Conservation (phyloP, 2,797 vertebrate species). For the Sebastes wilsoni region DNA sequence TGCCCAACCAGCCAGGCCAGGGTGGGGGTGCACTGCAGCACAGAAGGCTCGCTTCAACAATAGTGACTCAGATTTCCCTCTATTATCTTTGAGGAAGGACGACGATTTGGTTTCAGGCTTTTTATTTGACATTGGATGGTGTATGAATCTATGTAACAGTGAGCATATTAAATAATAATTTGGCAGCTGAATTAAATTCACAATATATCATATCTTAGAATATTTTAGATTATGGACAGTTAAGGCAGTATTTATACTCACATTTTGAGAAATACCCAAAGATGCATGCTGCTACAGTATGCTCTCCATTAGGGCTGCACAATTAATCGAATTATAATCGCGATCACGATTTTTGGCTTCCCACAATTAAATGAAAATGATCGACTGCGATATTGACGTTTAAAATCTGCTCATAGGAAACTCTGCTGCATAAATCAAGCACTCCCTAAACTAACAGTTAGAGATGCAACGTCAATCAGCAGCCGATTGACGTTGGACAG, state of each 20-base stretch:
- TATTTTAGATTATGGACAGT: background rate
- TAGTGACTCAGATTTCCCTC: conserved; percentile 58
- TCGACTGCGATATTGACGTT: background rate
- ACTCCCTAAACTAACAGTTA: too few species aligned
- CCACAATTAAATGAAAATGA: background rate
- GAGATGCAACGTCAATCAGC: too few species aligned
- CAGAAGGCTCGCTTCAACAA: conserved; percentile 63
- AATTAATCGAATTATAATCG: background rate
- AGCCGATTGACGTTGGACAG: too few species aligned
- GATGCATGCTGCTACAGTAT: background rate
- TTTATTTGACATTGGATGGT: conserved; percentile 1
- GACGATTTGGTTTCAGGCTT: conserved; percentile 6
- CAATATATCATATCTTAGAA: background rate
- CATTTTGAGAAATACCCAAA: background rate
- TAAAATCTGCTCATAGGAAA: too few species aligned
- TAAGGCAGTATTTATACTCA: background rate
- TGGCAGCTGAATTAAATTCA: background rate
- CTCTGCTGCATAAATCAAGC: too few species aligned
- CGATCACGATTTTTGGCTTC: too few species aligned
- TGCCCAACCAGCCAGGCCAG: conserved; percentile 60
- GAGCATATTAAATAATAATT: background rate
- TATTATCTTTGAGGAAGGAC: conserved; percentile 50
- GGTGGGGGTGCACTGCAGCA: conserved; percentile 76
- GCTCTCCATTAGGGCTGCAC: background rate
- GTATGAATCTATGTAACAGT: background rate